phyloP scores from a whole-genome alignment of 2,113 vertebrate genomes.

The Hippocampus comes region DNA sequence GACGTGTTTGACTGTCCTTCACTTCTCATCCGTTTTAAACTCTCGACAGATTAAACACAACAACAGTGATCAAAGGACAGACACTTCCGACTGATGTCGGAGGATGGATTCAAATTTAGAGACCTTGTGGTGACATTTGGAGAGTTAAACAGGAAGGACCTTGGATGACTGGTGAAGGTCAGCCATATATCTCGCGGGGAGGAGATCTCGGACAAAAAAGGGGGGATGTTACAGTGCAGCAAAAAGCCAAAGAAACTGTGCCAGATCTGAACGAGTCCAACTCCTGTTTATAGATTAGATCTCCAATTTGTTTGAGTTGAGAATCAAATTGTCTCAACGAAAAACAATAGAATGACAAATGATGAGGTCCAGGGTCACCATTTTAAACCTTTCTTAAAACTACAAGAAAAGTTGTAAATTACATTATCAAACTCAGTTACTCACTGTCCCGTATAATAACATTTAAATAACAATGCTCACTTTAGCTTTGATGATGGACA shows the following conservation, averaged over 20 bases:
- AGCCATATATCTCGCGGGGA: not conserved
- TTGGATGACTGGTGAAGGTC: slow-evolving; percentile 6
- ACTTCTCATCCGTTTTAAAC: not conserved
- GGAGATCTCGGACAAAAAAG: slow-evolving; percentile 1
- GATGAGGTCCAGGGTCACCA: no score
- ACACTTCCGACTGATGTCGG: not conserved
- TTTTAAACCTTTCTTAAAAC: no score
- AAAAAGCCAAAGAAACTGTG: slow-evolving; percentile 8
- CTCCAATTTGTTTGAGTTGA: no score
- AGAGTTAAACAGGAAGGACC: slow-evolving; percentile 8
- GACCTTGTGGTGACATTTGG: slow-evolving; percentile 6
- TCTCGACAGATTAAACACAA: slow-evolving; percentile 2
- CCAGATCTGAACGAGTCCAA: slow-evolving; percentile 4
- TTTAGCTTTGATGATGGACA: no score
- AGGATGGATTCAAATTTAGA: not conserved
- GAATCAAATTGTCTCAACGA: no score
- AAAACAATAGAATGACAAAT: no score
- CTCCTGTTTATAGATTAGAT: slow-evolving; percentile 9
- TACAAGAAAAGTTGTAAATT: no score
- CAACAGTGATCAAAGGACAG: slow-evolving; percentile 12
- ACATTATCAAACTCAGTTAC: no score
- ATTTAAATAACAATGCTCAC: no score
- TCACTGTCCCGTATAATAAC: no score
- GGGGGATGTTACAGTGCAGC: not conserved
- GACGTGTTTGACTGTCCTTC: not conserved